Evolutionary conservation across 2,113 vertebrate genomes (phyloP), one percentile per base, ranked within the genome.

Genomic region (Oryzias woworae): DNA sequence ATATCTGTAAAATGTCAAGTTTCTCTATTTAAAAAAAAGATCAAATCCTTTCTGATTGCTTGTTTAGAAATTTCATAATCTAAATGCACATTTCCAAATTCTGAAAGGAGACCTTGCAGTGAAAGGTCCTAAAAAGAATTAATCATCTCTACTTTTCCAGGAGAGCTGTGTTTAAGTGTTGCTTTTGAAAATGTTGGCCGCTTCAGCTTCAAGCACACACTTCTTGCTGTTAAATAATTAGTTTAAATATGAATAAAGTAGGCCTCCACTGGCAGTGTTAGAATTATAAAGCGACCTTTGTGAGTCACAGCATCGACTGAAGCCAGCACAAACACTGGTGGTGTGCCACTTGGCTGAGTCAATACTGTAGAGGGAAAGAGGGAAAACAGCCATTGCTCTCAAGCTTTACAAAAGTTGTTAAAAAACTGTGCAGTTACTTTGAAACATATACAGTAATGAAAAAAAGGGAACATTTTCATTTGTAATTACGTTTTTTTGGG

Each of bases 241-340:
- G 57, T 75, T 61, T 64, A 56, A 63, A 61, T 73, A 31, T 28
- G 69, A 79, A 68, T 77, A 68, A 78, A 79, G 49, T 61, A 31
- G 68, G 49, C 16, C 56, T 82, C 53, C 41, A 14, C 23, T 71
- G 78, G 52, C 81, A 75, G 58, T 12, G 58, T 4, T 54, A 53
- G 60, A 73, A 77, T 80, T 79, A 71, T 64, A 81, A 78, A 73
- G 78, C 73, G 68, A 65, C 81, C 59, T 82, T 75, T 78, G 68
- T 87, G 85, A 87, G 69, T 84, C 85, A 89, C 53, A 62, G 69
- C 45, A n/a, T 77, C 74, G 46, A 52, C 0, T 4, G 18, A 47
- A 76, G 83, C 78, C 80, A 85, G 82, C 16, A 84, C 77, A 73
- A 84, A 84, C 77, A 79, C 72, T 63, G 60, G 58, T 71, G 76